Evolutionary conservation across 1,140 invertebrate species (phyloP).

Genomic region (Drosophila nigrodunni): DNA sequence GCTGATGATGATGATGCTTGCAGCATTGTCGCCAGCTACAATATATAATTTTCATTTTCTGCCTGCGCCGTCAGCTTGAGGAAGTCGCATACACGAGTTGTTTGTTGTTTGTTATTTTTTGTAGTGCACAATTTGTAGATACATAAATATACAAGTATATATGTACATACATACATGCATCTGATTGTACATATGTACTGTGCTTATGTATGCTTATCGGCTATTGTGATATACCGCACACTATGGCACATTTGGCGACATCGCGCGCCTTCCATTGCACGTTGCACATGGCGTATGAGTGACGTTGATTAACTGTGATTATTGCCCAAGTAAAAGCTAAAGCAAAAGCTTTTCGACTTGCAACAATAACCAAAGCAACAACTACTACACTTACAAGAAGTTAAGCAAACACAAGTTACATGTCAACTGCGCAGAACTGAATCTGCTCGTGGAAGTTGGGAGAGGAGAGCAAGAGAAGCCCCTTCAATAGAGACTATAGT

Average conservation of each 20-base stretch:
- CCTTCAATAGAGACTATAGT: too few species aligned
- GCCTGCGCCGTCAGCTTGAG: constrained; percentile 37
- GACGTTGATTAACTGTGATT: constrained; percentile 54
- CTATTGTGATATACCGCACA: constrained; percentile 26
- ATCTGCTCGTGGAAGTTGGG: too few species aligned
- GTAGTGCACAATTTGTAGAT: constrained; percentile 37
- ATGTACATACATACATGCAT: constrained; percentile 1
- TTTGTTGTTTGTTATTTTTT: constrained; percentile 26
- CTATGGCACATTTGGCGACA: constrained; percentile 52
- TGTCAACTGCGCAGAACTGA: too few species aligned
- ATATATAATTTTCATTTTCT: constrained; percentile 61
- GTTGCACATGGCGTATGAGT: constrained; percentile 73
- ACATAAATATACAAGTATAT: background rate
- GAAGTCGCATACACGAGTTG: constrained; percentile 31
- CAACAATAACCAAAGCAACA: background rate
- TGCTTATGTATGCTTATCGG: constrained; percentile 15
- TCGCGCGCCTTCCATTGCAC: constrained; percentile 50
- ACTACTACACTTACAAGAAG: too few species aligned
- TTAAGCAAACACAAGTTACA: too few species aligned
- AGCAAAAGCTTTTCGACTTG: background rate
- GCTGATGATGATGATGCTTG: constrained; percentile 36
- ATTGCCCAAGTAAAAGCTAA: constrained; percentile 12
- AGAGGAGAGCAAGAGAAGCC: too few species aligned
- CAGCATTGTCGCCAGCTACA: constrained; percentile 31
- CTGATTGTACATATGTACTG: too few species aligned